Percentiles rank a stretch among this genome's conserved stretches.
These are phyloP conservation scores for Teleogryllus occipitalis DNA, from an alignment of 1,140 invertebrate species.

Conservation along the genomic window DNA sequence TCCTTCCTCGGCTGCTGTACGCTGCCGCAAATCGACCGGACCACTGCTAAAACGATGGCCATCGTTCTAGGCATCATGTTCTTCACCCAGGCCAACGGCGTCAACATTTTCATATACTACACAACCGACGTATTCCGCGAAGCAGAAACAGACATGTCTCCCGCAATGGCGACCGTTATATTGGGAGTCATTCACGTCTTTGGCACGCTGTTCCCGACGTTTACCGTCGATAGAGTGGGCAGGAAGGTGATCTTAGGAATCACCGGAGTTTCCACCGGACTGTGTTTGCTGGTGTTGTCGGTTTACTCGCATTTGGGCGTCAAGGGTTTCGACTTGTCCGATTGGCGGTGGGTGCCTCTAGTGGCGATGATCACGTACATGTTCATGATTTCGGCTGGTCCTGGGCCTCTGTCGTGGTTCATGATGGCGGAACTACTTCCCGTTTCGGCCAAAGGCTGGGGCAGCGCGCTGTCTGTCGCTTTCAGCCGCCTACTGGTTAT, in stretches of 20 bases:
- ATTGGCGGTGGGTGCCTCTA: constrained; percentile 30
- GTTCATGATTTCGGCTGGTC: constrained; percentile 48
- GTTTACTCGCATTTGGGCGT: not conserved
- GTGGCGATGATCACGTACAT: constrained; percentile 41
- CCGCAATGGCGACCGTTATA: not conserved
- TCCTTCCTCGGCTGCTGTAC: not conserved
- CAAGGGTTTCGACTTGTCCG: not conserved
- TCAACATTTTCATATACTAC: not conserved
- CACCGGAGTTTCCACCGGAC: not conserved
- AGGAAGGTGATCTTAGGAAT: not conserved
- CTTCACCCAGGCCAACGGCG: not conserved
- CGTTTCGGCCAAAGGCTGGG: constrained; percentile 47
- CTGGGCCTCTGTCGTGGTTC: constrained; percentile 64
- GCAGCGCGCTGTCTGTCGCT: constrained; percentile 39
- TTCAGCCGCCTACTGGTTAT: not conserved
- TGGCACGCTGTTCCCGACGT: not conserved
- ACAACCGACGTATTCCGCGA: constrained; percentile 29
- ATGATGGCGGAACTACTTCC: constrained; percentile 61
- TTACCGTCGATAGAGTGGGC: not conserved
- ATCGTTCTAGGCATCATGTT: not conserved
- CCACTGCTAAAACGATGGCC: not conserved
- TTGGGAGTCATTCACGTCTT: not conserved
- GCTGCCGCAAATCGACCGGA: not conserved
- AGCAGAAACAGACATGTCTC: not conserved
- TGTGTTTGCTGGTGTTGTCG: not conserved